Percentiles rank a stretch among this genome's conserved stretches.
phyloP scores from a whole-genome alignment of 2,113 vertebrate species.

The Craseonycteris thonglongyai region DNA sequence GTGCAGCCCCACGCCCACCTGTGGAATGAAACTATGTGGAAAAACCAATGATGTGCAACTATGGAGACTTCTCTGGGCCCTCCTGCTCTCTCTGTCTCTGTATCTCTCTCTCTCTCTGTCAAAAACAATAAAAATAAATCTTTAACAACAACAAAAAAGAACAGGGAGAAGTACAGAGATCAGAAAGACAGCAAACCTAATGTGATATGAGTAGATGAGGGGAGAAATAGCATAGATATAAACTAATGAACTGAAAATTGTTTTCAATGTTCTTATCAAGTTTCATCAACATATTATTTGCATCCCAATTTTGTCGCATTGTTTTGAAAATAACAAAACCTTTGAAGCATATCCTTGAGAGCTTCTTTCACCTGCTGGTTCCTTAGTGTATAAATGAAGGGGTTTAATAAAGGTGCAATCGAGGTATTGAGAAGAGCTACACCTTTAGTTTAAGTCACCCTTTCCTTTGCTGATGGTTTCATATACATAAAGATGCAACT shows the following conservation, averaged over 20 bases:
- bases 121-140: too few relatives aligned
- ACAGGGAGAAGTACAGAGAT: background rate
- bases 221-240: background rate
- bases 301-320: background rate
- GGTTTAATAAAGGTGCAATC: constrained; percentile 69
- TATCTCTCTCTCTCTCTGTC: too few relatives aligned
- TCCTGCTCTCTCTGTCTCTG: too few relatives aligned
- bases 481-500: constrained; percentile 69
- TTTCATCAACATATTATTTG: background rate
- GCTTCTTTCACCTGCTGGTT: constrained; percentile 71
- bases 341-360: constrained; percentile 25
- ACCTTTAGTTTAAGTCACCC: constrained; percentile 49
- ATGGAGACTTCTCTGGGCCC: too few relatives aligned
- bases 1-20: too few relatives aligned
- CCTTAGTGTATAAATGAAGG: constrained; percentile 75
- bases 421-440: constrained; percentile 65
- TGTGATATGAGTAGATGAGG: background rate
- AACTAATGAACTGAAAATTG: background rate
- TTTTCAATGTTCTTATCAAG: background rate
- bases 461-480: constrained; percentile 48
- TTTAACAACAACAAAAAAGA: too few relatives aligned
- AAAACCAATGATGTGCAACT: too few relatives aligned
- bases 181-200: background rate
- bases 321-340: background rate
- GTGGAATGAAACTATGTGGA: too few relatives aligned